Evolutionary conservation across 1,140 invertebrate species (phyloP).

Genomic region (Pteromalus puparum): DNA sequence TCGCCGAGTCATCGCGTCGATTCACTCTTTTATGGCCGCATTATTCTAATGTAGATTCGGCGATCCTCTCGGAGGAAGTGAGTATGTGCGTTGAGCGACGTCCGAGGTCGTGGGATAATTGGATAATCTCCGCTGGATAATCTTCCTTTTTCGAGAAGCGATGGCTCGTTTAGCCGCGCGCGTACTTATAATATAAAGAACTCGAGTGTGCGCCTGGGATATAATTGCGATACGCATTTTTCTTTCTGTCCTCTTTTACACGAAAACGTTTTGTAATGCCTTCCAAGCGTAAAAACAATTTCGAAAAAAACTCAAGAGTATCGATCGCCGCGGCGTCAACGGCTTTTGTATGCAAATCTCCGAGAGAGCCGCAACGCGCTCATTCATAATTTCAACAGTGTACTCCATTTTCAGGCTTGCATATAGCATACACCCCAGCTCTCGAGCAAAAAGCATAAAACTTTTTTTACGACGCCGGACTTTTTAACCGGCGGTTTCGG

Average conservation of each 20-base stretch:
- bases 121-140: not conserved
- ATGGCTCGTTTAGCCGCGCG: not conserved
- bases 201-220: not conserved
- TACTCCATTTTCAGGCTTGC: not conserved
- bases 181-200: not conserved
- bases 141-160: not conserved
- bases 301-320: not conserved
- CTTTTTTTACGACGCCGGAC: slow-evolving; percentile 22
- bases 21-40: not conserved
- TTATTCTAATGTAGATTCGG: no score
- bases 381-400: not conserved
- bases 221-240: not conserved
- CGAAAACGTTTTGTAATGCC: not conserved
- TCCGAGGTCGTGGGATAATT: slow-evolving; percentile 3
- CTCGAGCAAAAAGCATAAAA: not conserved
- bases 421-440: not conserved
- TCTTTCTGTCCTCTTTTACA: not conserved
- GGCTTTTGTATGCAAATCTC: not conserved
- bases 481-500: not conserved
- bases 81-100: not conserved
- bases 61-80: not conserved
- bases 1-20: not conserved
- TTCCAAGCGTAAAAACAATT: not conserved
- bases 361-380: not conserved
- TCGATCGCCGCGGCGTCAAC: not conserved